Conservation (phyloP, 2,113 vertebrate species). For the Thalassoma bifasciatum region DNA sequence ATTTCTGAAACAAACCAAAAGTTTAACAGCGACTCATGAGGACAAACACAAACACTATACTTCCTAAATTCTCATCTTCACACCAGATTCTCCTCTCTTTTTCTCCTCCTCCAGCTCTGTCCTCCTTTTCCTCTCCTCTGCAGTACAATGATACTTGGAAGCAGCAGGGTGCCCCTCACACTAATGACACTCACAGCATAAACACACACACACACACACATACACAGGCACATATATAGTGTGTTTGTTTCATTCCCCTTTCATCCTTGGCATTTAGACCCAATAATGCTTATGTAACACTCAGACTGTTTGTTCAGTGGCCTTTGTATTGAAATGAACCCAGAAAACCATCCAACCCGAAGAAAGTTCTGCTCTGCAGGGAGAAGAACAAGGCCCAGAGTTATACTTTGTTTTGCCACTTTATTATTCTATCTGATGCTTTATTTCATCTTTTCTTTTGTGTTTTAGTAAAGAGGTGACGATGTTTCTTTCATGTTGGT, state of each 20-base stretch:
- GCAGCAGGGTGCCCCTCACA: constrained; percentile 16
- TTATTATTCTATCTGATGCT: too few relatives aligned
- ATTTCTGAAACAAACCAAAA: constrained; percentile 26
- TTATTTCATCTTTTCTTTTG: too few relatives aligned
- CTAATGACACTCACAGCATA: constrained; percentile 27
- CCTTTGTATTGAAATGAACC: neutral
- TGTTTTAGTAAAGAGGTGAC: too few relatives aligned
- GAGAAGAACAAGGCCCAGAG: too few relatives aligned
- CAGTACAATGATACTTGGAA: constrained; percentile 12
- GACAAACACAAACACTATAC: constrained; percentile 1
- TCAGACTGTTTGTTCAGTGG: neutral
- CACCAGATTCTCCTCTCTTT: neutral
- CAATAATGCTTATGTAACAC: neutral
- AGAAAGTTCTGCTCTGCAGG: too few relatives aligned
- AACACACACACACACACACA: constrained; percentile 6
- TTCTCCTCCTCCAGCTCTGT: constrained; percentile 6
- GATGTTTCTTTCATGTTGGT: too few relatives aligned
- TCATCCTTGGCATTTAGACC: neutral
- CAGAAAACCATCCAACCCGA: neutral
- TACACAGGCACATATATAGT: too few relatives aligned
- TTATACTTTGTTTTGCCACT: too few relatives aligned
- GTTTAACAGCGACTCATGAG: constrained; percentile 25
- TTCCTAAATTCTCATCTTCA: constrained; percentile 6
- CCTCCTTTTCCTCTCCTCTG: constrained; percentile 23
- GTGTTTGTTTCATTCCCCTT: constrained; percentile 2